phyloP scores from a whole-genome alignment of 2,888 invertebrate species.

The Oscheius sp. region DNA sequence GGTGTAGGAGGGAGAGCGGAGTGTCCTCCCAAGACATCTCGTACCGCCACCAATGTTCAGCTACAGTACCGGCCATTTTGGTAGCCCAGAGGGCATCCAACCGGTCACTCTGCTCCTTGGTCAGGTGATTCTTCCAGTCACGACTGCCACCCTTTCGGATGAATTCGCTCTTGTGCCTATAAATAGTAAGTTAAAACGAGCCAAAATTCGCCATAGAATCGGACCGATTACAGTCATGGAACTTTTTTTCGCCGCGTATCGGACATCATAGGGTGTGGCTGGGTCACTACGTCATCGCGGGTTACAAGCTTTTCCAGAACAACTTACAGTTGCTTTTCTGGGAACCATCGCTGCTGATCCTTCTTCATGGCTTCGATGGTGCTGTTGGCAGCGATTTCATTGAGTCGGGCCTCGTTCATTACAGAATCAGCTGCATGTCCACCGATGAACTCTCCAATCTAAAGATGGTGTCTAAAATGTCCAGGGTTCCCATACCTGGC shows the following conservation, averaged over 20 bases:
- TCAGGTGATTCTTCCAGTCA: conserved; percentile 72
- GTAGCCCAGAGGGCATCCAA: conserved; percentile 58
- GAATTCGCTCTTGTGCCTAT: conserved; percentile 65
- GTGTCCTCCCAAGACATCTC: conserved; percentile 71
- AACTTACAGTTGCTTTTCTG: conserved; percentile 55
- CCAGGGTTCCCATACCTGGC: conserved; percentile 38
- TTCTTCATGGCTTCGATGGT: conserved; percentile 70
- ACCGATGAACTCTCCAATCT: conserved; percentile 69
- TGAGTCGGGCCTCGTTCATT: conserved; percentile 51
- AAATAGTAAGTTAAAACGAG: background rate
- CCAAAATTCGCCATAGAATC: background rate
- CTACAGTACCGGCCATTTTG: conserved; percentile 50
- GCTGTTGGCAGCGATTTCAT: conserved; percentile 61
- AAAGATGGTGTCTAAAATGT: background rate
- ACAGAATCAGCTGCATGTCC: conserved; percentile 62
- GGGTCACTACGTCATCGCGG: conserved; percentile 8
- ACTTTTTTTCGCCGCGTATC: conserved; percentile 17
- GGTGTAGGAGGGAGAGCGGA: conserved; percentile 31
- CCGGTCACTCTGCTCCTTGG: conserved; percentile 65
- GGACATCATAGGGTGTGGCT: conserved; percentile 15
- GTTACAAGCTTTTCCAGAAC: background rate
- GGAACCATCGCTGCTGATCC: conserved; percentile 71
- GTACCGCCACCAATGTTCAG: conserved; percentile 52
- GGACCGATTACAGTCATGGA: background rate
- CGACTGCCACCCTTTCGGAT: conserved; percentile 70